Percentiles rank a stretch among this genome's conserved stretches.
Evolutionary conservation across 2,888 invertebrate genomes (phyloP).

Genomic region (Xanthorhoe designata): DNA sequence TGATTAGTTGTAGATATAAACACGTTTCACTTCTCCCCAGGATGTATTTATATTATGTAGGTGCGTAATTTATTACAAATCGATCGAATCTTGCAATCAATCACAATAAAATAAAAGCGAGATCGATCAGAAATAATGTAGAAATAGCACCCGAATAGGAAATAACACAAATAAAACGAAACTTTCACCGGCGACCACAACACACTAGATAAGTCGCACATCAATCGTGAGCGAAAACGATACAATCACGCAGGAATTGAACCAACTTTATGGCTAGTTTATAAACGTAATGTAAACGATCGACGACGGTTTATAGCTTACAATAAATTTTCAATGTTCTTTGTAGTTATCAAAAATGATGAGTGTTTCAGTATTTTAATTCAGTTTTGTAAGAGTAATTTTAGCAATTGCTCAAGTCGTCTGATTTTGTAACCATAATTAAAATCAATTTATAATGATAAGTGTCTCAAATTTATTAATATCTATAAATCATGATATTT

Average conservation of each 20-base stretch:
- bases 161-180: conserved; percentile 43
- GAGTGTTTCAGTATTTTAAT: no score
- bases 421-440: no score
- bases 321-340: no score
- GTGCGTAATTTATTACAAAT: conserved; percentile 7
- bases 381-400: no score
- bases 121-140: conserved; percentile 34
- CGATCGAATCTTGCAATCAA: conserved; percentile 18
- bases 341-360: no score
- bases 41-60: neutral
- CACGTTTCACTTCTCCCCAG: neutral
- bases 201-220: conserved; percentile 8
- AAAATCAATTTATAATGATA: no score
- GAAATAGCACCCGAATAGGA: conserved; percentile 34
- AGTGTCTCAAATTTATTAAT: no score
- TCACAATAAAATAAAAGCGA: conserved; percentile 29
- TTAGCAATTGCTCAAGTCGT: no score
- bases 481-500: no score
- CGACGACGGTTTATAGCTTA: no score
- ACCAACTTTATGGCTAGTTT: neutral
- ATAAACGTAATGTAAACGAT: neutral
- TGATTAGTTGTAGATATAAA: no score
- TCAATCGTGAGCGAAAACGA: neutral
- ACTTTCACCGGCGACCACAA: conserved; percentile 40
- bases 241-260: neutral